A percentile compares a stretch with the other conserved stretches of the same genome.
phyloP scores from a whole-genome alignment of 2,113 vertebrate genomes.

The Rhinolophus sinicus region DNA sequence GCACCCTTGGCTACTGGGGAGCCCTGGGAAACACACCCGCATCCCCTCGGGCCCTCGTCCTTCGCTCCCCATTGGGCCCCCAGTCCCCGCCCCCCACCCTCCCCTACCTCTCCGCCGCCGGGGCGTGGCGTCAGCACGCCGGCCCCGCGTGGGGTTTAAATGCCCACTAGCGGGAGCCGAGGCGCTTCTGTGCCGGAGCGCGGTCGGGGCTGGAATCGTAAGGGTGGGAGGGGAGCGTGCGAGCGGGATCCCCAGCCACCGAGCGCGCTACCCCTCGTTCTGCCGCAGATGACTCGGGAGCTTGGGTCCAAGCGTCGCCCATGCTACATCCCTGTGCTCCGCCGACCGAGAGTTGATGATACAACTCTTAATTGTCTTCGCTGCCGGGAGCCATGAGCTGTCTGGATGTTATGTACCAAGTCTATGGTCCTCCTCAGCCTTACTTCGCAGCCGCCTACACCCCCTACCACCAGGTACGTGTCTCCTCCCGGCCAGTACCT shows the following conservation, averaged over 20 bases:
- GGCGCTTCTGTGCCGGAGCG: slow-evolving; percentile 12
- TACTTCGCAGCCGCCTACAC: slow-evolving; percentile 93
- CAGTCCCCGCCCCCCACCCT: neutral
- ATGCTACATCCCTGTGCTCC: slow-evolving; percentile 82
- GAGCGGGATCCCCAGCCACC: neutral
- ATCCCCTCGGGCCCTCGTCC: neutral
- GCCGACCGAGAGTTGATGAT: slow-evolving; percentile 80
- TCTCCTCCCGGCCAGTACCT: neutral
- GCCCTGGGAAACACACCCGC: neutral
- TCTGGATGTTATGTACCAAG: slow-evolving; percentile 99
- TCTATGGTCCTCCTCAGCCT: slow-evolving; percentile 94
- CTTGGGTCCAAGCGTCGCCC: slow-evolving; percentile 40
- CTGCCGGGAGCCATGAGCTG: slow-evolving; percentile 95
- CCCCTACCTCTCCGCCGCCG: neutral
- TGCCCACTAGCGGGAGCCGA: slow-evolving; percentile 24
- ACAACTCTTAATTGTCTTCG: slow-evolving; percentile 64
- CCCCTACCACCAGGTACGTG: slow-evolving; percentile 94
- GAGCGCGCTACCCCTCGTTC: slow-evolving; percentile 36
- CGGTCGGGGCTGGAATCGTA: neutral
- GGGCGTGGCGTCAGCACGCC: slow-evolving; percentile 69
- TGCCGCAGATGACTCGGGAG: neutral
- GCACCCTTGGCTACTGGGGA: accelerated
- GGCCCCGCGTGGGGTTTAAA: slow-evolving; percentile 70
- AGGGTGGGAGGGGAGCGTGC: neutral
- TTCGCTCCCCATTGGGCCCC: slow-evolving; percentile 43